phyloP scores from a whole-genome alignment of 2,888 invertebrate species.

The Chironomus tentans region DNA sequence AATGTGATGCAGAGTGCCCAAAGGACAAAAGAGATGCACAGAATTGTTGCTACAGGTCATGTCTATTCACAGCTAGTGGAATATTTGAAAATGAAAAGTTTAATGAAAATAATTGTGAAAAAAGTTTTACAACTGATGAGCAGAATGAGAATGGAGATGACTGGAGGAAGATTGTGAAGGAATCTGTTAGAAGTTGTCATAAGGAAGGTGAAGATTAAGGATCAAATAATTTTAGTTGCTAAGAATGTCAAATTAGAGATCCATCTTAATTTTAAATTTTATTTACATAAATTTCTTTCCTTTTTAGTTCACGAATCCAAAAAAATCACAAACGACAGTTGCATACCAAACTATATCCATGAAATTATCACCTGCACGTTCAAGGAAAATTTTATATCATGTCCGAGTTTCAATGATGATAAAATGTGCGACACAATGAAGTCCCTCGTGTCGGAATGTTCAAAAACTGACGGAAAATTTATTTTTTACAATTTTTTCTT shows the following conservation, averaged over 20 bases:
- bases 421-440: neutral
- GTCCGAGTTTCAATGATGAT: neutral
- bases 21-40: neutral
- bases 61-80: neutral
- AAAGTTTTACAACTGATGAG: neutral
- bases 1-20: neutral
- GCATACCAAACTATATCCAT: neutral
- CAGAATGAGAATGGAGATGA: neutral
- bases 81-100: neutral
- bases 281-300: too few relatives aligned
- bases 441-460: neutral
- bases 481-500: neutral
- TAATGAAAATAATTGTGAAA: neutral
- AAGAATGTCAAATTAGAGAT: too few relatives aligned
- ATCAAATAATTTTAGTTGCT: too few relatives aligned
- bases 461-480: neutral
- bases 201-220: neutral
- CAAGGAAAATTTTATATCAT: neutral
- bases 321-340: neutral
- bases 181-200: neutral
- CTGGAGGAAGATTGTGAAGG: neutral
- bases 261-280: too few relatives aligned
- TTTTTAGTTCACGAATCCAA: neutral
- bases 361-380: neutral
- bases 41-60: neutral